These are phyloP conservation scores for Halocynthia roretzi DNA, from an alignment of 23 tunicate genomes.

Conservation along the genomic window DNA sequence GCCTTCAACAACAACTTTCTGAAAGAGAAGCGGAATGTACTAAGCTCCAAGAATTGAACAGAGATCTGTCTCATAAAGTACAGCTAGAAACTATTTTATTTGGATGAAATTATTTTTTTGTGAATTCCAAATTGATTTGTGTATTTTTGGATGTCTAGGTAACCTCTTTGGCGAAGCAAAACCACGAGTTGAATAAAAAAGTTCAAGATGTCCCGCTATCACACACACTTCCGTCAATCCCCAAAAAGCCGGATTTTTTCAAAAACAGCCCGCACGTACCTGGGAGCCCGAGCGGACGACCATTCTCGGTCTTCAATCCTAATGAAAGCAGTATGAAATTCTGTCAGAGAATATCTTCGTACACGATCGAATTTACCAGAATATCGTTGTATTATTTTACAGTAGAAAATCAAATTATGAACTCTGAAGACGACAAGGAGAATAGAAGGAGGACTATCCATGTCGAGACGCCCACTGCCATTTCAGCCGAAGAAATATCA, in stretches of 20 bases:
- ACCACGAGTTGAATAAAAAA: conserved; percentile 48
- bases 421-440: too few species aligned
- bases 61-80: conserved; percentile 52
- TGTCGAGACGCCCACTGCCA: too few species aligned
- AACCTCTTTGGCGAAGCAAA: conserved; percentile 64
- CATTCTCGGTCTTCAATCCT: conserved; percentile 57
- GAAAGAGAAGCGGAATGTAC: conserved; percentile 36
- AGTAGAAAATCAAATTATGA: too few species aligned
- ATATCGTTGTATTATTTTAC: too few species aligned
- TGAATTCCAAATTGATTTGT: neutral
- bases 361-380: too few species aligned
- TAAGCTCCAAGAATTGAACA: conserved; percentile 48
- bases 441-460: too few species aligned
- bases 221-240: neutral
- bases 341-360: too few species aligned
- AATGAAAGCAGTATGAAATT: conserved; percentile 14
- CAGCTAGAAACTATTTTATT: too few species aligned
- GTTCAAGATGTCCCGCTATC: conserved; percentile 15
- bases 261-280: neutral
- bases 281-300: conserved; percentile 26
- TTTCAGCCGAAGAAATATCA: too few species aligned
- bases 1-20: conserved; percentile 33
- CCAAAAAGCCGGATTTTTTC: conserved; percentile 6
- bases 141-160: conserved; percentile 24
- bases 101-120: neutral